These are phyloP conservation scores for Actinopyga echinites DNA, from an alignment of 53 echinoderm and acorn worm genomes.

Conservation along the genomic window DNA sequence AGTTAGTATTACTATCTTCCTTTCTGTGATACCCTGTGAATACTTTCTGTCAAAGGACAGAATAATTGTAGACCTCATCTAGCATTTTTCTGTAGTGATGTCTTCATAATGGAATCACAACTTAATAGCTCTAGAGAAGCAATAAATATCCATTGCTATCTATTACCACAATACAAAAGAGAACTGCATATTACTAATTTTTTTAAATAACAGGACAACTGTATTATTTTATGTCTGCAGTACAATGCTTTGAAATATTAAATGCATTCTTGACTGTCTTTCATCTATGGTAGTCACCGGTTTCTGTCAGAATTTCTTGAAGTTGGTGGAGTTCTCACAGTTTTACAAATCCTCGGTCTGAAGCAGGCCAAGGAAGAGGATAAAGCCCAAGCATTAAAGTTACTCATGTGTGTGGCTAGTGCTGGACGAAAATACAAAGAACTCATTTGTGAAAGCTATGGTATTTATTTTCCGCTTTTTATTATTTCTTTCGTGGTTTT, in stretches of 20 bases:
- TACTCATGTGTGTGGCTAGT: conserved; percentile 79
- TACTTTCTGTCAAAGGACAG: too few relatives aligned
- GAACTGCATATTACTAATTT: background rate
- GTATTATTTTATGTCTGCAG: background rate
- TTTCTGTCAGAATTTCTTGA: conserved; percentile 92
- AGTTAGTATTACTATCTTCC: background rate
- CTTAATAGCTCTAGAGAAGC: too few relatives aligned
- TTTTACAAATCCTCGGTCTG: conserved; percentile 85
- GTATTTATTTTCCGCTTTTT: conserved; percentile 18
- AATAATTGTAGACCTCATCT: too few relatives aligned
- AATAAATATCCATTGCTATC: too few relatives aligned
- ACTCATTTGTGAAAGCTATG: conserved; percentile 96
- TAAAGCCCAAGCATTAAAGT: conserved; percentile 80
- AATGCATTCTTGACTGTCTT: background rate
- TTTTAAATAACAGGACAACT: background rate
- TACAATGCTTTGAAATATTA: background rate
- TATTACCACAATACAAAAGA: too few relatives aligned
- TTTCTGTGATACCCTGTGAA: too few relatives aligned
- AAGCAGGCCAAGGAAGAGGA: conserved; percentile 94
- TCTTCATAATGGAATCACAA: too few relatives aligned
- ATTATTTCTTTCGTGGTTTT: too few relatives aligned
- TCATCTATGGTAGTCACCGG: conserved; percentile 64
- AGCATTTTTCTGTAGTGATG: too few relatives aligned
- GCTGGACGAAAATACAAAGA: conserved; percentile 96
- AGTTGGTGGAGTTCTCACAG: conserved; percentile 88